Conservation (phyloP, 2,888 invertebrate genomes). For the Mimumesa dahlbomi region DNA sequence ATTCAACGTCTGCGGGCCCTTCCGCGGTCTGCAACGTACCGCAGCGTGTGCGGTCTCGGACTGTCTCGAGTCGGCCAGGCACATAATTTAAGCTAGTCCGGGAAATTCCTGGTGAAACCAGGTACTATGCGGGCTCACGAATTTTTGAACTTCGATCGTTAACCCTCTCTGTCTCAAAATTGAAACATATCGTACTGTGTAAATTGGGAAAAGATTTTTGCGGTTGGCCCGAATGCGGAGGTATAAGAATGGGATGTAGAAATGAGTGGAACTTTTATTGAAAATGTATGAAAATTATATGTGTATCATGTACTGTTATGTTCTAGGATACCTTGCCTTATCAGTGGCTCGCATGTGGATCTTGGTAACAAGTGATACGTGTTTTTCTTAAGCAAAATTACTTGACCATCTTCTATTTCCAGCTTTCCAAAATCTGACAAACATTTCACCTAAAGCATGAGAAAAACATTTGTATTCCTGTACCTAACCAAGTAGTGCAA, state of each 20-base stretch:
- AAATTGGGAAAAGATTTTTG: no score
- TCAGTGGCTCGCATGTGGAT: constrained; percentile 93
- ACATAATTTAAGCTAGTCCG: constrained; percentile 17
- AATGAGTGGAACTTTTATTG: constrained; percentile 15
- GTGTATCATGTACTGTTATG: constrained; percentile 83
- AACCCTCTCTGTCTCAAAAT: background rate
- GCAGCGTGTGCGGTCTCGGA: constrained; percentile 11
- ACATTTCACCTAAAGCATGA: constrained; percentile 85
- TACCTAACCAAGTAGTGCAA: no score
- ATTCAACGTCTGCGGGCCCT: constrained; percentile 3
- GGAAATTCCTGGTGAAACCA: constrained; percentile 42
- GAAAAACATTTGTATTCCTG: background rate
- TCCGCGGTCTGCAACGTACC: background rate
- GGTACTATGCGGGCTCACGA: constrained; percentile 30
- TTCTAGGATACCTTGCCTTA: constrained; percentile 93
- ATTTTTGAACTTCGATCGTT: constrained; percentile 7
- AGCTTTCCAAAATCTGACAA: constrained; percentile 95
- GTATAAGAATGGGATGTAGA: no score
- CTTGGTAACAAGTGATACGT: constrained; percentile 95
- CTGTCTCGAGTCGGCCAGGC: constrained; percentile 11
- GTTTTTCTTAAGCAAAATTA: constrained; percentile 92
- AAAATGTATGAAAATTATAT: background rate
- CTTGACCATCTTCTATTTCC: constrained; percentile 96
- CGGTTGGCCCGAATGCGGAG: no score
- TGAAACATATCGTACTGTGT: no score